Evolutionary conservation across 92 coral and sea anemone species (phyloP), one percentile per base, ranked within the genome.

Genomic region (Zoanthus sansibaricus): DNA sequence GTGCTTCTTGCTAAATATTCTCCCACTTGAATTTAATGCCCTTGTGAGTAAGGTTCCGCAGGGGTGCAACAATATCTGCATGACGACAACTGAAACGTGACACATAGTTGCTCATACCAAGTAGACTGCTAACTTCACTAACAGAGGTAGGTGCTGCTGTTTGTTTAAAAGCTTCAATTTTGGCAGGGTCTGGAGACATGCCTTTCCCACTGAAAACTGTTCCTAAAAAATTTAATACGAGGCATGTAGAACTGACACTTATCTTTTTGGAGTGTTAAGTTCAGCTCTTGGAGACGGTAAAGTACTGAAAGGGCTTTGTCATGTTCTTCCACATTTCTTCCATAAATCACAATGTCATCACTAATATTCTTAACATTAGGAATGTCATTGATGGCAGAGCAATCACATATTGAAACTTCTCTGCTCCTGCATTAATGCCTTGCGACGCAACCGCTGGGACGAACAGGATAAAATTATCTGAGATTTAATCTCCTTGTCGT

Each of bases 401-500:
- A 37, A 37, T 37, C 2, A 37, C 42, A 37, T 37, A 37, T 37
- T 37, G 42, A 37, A 37, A 37, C 42, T 37, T 37, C 4, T 37
- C 42, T 4, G 42, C 42, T 37, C 3, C 42, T 37, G 42, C 42
- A 37, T 37, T 37, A 37, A 37, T 37, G 4, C 42, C 25, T 82
- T 54, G 64, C 88, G 78, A 45, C 83, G 49, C 88, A 75, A 79
- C 51, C 73, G 71, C 61, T 54, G 75, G 54, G 74, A 86, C 47
- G 62, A 55, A 70, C 82, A 75, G 75, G 75, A 74, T 55, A 75
- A 75, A 75, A 82, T 68, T 67, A 75, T 86, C 47, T 88, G 94
- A 14, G 61, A 82, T 83, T 91, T 91, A 69, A 87, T 83, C 56
- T 87, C 93, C 67, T 69, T 90, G 82, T 87, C 85, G 4, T 79